Evolutionary conservation across 2,888 invertebrate species (phyloP), one percentile per base, ranked within the genome.

Genomic region (Eucera pruinosa): DNA sequence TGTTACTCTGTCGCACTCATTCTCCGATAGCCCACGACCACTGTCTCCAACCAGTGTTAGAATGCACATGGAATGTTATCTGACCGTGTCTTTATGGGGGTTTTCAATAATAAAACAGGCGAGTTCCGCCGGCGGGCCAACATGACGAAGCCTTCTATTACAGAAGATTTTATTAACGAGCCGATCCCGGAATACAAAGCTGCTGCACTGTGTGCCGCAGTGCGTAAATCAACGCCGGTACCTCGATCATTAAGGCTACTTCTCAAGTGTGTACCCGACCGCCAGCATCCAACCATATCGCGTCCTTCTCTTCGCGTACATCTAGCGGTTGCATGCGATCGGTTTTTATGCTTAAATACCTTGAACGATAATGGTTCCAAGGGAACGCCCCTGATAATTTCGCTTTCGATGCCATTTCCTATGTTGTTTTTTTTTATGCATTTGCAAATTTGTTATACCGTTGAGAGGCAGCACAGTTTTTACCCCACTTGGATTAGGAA

Each of bases 101-200:
- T 85, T 87, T 86, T 85, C 81, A 79, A 85, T 82, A 84, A 87
- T 82, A 85, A 88, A 84, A 80, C 78, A 66, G 41, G 52, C 70
- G 66, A 65, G 70, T 15, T 25, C 65, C 69, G 61, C 57, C 71
- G 67, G 55, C 62, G 65, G 71, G 69, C 62, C 66, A 57, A 78
- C 61, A 79, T 81, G 86, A 85, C 78, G 80, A 71, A 76, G 70
- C 70, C 70, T 55, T 71, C 72, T 66, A 80, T 86, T 83, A 78
- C 69, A 58, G 77, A 80, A 80, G 78, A 82, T 85, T 87, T 87
- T 88, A 88, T 87, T 85, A 86, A 87, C 85, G 84, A 87, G 74
- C 72, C 78, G 78, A 87, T 80, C 86, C 88, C 87, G 87, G 87
- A 87, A 88, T 87, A 88, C 84, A 83, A 85, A 87, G 80, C 73